These are phyloP conservation scores for Trypoxylus dichotomus DNA, from an alignment of 1,140 invertebrate genomes.

Conservation along the genomic window DNA sequence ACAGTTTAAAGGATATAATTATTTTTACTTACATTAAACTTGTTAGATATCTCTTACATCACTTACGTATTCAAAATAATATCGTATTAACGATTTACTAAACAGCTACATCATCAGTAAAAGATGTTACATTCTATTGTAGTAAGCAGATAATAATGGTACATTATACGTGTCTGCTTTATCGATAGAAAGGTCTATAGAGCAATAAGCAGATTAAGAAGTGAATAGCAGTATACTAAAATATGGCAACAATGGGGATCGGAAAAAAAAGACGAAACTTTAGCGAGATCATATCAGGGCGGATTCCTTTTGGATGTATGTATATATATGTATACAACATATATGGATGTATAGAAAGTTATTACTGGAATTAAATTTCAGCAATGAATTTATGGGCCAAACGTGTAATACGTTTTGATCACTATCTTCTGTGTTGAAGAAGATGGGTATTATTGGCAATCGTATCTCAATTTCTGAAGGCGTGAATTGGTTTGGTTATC, in stretches of 20 bases:
- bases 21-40: too few species aligned
- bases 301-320: neutral
- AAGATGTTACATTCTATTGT: too few species aligned
- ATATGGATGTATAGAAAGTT: neutral
- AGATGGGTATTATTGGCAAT: neutral
- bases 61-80: too few species aligned
- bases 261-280: neutral
- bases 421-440: neutral
- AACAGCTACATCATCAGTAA: too few species aligned
- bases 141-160: too few species aligned
- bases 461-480: neutral
- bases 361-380: conserved; percentile 10
- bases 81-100: too few species aligned
- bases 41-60: too few species aligned
- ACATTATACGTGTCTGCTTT: too few species aligned
- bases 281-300: neutral
- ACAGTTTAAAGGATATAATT: too few species aligned
- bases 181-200: too few species aligned
- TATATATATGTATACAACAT: neutral
- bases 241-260: neutral
- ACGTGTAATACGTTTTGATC: neutral
- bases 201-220: too few species aligned
- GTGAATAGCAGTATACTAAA: neutral
- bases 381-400: neutral
- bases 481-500: neutral